Conservation (phyloP, 2,113 vertebrate genomes). For the Callipepla californica region DNA sequence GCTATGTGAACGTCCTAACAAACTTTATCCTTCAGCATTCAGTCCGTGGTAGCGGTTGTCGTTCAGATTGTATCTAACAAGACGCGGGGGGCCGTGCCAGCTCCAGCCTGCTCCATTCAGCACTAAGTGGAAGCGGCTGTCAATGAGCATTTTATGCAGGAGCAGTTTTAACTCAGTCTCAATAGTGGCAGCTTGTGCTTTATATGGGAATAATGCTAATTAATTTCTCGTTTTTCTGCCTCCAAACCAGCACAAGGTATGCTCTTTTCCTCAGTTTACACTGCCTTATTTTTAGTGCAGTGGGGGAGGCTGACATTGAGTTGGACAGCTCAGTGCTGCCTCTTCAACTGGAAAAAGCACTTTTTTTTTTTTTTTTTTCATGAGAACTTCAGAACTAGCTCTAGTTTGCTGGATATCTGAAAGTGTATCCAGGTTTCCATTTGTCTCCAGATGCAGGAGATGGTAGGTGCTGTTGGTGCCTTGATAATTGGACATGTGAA, state of each 20-base stretch:
- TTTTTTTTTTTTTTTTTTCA: background rate
- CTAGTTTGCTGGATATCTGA: background rate
- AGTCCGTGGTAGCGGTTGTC: conserved; percentile 25
- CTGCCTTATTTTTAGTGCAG: background rate
- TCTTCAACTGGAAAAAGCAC: background rate
- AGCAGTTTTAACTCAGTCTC: background rate
- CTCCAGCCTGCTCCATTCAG: conserved; percentile 23
- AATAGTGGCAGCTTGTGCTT: conserved; percentile 15
- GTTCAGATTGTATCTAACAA: conserved; percentile 30
- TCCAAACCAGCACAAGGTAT: background rate
- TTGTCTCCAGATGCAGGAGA: background rate
- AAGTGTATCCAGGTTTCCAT: background rate
- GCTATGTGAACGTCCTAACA: conserved; percentile 36
- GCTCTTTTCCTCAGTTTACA: background rate
- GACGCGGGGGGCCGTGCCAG: conserved; percentile 19
- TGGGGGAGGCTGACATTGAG: background rate
- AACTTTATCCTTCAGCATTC: conserved; percentile 36
- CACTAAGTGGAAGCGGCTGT: background rate
- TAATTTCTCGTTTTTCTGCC: conserved; percentile 25
- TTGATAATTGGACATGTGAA: background rate
- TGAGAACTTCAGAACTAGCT: background rate
- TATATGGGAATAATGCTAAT: conserved; percentile 20
- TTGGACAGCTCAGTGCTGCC: background rate
- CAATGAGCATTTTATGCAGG: conserved; percentile 38
- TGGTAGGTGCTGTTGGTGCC: background rate